phyloP scores from a whole-genome alignment of 2,797 vertebrate species.

The Periophthalmus magnuspinnatus region DNA sequence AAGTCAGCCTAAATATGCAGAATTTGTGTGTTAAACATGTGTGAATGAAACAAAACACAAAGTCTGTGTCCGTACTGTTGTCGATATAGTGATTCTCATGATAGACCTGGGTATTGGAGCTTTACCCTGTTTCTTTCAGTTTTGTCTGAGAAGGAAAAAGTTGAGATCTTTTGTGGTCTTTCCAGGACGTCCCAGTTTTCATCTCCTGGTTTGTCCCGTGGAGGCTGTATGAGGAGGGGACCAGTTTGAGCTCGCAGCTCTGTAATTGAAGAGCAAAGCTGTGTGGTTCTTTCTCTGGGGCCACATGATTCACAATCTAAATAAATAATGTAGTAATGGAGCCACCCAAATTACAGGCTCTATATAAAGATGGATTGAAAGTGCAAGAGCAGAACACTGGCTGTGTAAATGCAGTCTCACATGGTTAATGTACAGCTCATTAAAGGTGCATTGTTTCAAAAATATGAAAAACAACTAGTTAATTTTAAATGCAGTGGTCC shows the following conservation, averaged over 20 bases:
- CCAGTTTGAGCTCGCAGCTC: conserved; percentile 62
- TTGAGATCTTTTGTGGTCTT: conserved; percentile 20
- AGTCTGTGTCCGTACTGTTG: too few relatives aligned
- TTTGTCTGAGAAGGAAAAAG: neutral
- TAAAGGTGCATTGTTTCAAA: neutral
- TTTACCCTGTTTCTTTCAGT: too few relatives aligned
- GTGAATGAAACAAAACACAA: too few relatives aligned
- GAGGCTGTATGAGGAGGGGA: conserved; percentile 64
- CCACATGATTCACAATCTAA: conserved; percentile 76
- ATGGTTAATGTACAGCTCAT: conserved; percentile 27
- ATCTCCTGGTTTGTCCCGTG: conserved; percentile 36
- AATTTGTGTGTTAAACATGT: too few relatives aligned
- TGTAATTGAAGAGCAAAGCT: conserved; percentile 77
- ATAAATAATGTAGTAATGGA: conserved; percentile 81
- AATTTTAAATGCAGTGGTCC: too few relatives aligned
- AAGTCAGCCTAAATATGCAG: too few relatives aligned
- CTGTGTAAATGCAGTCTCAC: conserved; percentile 46
- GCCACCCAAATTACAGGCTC: conserved; percentile 77
- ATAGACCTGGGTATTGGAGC: too few relatives aligned
- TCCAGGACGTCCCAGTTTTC: conserved; percentile 21
- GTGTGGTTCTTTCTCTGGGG: conserved; percentile 70
- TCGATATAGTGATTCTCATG: too few relatives aligned
- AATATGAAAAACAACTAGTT: too few relatives aligned
- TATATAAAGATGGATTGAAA: conserved; percentile 71
- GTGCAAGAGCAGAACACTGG: conserved; percentile 31